Evolutionary conservation across 2,113 vertebrate genomes (phyloP), one percentile per base, ranked within the genome.

Genomic region (Prinia subflava): DNA sequence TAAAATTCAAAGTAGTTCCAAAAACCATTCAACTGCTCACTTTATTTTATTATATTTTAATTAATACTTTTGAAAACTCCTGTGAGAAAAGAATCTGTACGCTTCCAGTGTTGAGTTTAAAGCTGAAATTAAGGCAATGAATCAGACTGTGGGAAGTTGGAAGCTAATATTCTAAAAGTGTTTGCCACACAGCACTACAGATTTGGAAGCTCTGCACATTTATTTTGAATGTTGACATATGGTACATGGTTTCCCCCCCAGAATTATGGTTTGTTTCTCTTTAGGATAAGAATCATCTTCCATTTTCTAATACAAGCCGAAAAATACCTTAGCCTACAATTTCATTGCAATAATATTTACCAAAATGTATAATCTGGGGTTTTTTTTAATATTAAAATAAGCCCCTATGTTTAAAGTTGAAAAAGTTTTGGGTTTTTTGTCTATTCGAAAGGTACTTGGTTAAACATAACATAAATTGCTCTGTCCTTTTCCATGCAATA

Each of bases 21-120:
- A 89, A 95, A 94, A 27, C 46, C 76, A 63, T 84, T 89, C 88
- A 94, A 82, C 39, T 0, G 0, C 37, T 85, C 30, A 16, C 62
- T 94, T 91, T 60, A 77, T 95, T 94, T 92, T 56, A 77, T 93
- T 90, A 44, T 86, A 84, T 95, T 95, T 95, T 94, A 95, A 96
- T 97, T 93, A 96, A 93, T 94, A 83, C 57, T 92, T 94, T 78
- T 80, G 59, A 95, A 96, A 94, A 78, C 5, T 79, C 87, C 57
- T n/a, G 15, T 62, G 76, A 89, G 87, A 83, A 92, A 90, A 92
- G 10, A 23, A 70, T 76, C 52, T 47, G 63, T 93, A 60, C 49
- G 44, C 57, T 88, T 83, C 71, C 89, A 90, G 27, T 24, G 7
- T 1, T 47, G 46, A 85, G n/a, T 84, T 83, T 92, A 71, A 85